phyloP scores from a whole-genome alignment of 2,888 invertebrate species.

The Drosophila rubida region DNA sequence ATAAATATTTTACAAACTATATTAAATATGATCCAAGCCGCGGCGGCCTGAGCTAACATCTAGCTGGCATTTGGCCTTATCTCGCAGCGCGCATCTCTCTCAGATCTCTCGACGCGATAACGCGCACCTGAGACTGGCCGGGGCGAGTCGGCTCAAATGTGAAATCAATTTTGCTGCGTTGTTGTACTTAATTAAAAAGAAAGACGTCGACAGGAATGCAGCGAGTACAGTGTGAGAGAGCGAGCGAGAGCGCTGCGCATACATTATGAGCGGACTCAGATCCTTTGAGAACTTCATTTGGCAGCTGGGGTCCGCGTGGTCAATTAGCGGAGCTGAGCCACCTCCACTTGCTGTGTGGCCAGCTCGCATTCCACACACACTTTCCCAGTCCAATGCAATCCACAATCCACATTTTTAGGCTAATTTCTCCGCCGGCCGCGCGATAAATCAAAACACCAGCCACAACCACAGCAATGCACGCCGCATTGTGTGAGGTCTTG shows the following conservation, averaged over 20 bases:
- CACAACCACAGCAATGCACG: background rate
- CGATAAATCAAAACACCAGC: constrained; percentile 66
- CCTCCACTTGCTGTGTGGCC: constrained; percentile 49
- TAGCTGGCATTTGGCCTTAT: constrained; percentile 48
- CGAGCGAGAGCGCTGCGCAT: constrained; percentile 32
- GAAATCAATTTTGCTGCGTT: constrained; percentile 80
- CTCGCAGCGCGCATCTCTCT: constrained; percentile 65
- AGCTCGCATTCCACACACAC: constrained; percentile 2
- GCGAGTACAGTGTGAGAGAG: no score
- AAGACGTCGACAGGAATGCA: constrained; percentile 22
- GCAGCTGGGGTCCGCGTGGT: constrained; percentile 45
- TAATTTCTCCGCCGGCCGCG: constrained; percentile 49
- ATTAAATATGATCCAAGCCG: constrained; percentile 60
- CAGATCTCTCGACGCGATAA: constrained; percentile 63
- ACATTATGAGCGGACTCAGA: constrained; percentile 36
- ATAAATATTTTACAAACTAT: constrained; percentile 72
- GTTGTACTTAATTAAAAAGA: constrained; percentile 77
- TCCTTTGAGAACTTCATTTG: constrained; percentile 75
- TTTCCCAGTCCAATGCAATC: no score
- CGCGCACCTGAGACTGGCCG: constrained; percentile 16
- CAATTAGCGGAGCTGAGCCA: constrained; percentile 57
- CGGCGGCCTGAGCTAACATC: constrained; percentile 13
- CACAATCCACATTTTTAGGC: constrained; percentile 47
- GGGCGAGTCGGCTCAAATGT: constrained; percentile 34
- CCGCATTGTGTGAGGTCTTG: constrained; percentile 60